Evolutionary conservation across 2,888 invertebrate genomes (phyloP).

Genomic region (Zeuzera pyrina): DNA sequence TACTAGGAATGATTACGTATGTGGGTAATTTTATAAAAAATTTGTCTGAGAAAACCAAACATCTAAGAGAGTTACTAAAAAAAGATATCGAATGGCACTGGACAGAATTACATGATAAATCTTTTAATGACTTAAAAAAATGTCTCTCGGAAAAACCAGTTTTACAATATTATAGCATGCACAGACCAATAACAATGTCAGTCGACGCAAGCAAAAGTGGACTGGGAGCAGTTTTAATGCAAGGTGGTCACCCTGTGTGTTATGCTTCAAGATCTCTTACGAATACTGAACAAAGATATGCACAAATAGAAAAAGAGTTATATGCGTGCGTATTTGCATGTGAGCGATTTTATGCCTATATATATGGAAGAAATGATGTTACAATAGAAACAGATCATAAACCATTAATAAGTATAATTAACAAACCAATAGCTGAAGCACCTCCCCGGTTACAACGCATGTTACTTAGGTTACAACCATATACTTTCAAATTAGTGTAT

Average conservation of each 20-base stretch:
- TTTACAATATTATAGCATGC: conserved; percentile 13
- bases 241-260: conserved; percentile 14
- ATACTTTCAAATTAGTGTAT: conserved; percentile 14
- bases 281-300: too few species aligned
- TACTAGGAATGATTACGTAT: conserved; percentile 4
- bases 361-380: conserved; percentile 11
- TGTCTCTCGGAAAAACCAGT: conserved; percentile 7
- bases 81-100: conserved; percentile 4
- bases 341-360: conserved; percentile 10
- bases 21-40: conserved; percentile 3
- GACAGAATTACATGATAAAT: background rate
- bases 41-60: conserved; percentile 1
- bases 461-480: conserved; percentile 16
- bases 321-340: conserved; percentile 15
- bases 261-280: too few species aligned
- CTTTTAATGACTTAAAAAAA: background rate
- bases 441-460: conserved; percentile 16
- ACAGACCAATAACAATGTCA: conserved; percentile 11
- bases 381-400: conserved; percentile 15
- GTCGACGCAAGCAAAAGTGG: conserved; percentile 16
- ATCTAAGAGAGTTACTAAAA: conserved; percentile 4
- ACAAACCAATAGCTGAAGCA: conserved; percentile 11
- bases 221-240: conserved; percentile 16
- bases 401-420: conserved; percentile 10
- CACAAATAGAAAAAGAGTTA: too few species aligned